Evolutionary conservation across 2,888 invertebrate genomes (phyloP).

Genomic region (Epirrhoe tristata): DNA sequence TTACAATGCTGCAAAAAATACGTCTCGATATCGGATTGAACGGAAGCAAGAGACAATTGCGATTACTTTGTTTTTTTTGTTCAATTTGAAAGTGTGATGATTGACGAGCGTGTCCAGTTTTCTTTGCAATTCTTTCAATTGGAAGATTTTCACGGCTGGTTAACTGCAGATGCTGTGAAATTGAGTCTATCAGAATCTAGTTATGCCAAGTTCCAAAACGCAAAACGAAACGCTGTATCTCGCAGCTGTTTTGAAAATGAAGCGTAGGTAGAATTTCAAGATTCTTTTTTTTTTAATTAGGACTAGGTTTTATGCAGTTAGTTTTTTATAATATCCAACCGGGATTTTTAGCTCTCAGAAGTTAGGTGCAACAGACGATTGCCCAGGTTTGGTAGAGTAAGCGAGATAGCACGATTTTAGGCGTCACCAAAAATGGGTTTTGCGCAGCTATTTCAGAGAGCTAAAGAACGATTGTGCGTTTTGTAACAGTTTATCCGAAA

Average conservation of each 20-base stretch:
- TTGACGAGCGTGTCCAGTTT: constrained; percentile 27
- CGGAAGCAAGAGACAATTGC: constrained; percentile 62
- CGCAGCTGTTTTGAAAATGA: too few species aligned
- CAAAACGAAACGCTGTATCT: not conserved
- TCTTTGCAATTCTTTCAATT: constrained; percentile 5
- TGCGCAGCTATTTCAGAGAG: too few species aligned
- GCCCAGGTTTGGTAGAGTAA: too few species aligned
- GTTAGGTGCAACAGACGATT: too few species aligned
- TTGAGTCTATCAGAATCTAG: not conserved
- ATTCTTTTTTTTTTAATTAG: too few species aligned
- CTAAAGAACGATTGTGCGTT: too few species aligned
- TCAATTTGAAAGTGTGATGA: constrained; percentile 33
- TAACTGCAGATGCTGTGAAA: not conserved
- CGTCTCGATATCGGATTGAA: constrained; percentile 46
- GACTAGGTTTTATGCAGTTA: too few species aligned
- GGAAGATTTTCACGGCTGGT: constrained; percentile 12
- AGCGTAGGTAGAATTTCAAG: too few species aligned
- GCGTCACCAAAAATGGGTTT: too few species aligned
- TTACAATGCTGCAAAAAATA: constrained; percentile 47
- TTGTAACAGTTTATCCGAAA: constrained; percentile 25
- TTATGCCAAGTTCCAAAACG: not conserved
- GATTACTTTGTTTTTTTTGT: constrained; percentile 45
- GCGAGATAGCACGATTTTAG: too few species aligned
- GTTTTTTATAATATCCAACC: too few species aligned
- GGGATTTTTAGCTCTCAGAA: too few species aligned